phyloP scores from a whole-genome alignment of 92 coral and sea anemone species.

The Palythoa heliodiscus region DNA sequence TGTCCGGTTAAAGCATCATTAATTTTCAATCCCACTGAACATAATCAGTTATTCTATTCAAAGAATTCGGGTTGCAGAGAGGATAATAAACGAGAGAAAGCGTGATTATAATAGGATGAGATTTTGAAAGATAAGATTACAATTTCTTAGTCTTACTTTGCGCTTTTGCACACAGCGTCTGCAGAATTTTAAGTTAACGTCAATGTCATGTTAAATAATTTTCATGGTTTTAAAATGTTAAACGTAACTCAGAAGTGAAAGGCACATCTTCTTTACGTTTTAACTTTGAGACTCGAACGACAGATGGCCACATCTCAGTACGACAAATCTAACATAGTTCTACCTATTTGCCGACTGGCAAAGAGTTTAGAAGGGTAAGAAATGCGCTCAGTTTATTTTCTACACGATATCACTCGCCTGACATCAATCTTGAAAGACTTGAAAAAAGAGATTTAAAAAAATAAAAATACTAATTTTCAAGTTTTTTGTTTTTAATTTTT shows the following conservation, averaged over 20 bases:
- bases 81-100: background rate
- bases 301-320: too few relatives aligned
- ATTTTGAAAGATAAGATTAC: background rate
- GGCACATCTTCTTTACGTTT: too few relatives aligned
- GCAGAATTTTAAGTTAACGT: background rate
- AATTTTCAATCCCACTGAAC: constrained; percentile 24
- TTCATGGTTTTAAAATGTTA: background rate
- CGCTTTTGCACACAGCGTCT: background rate
- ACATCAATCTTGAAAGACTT: too few relatives aligned
- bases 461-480: too few relatives aligned
- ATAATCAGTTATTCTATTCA: constrained; percentile 22
- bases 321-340: too few relatives aligned
- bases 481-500: too few relatives aligned
- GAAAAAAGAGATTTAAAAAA: too few relatives aligned
- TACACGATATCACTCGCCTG: too few relatives aligned
- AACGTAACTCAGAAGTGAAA: background rate
- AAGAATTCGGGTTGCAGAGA: constrained; percentile 6
- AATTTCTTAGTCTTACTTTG: background rate
- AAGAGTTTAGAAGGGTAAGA: too few relatives aligned
- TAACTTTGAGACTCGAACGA: too few relatives aligned
- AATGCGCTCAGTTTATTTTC: too few relatives aligned
- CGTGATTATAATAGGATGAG: background rate
- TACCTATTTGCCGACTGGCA: too few relatives aligned
- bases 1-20: constrained; percentile 25
- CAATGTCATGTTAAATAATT: background rate